Evolutionary conservation across 2,113 vertebrate genomes (phyloP), one percentile per base, ranked within the genome.

Genomic region (Copsychus sechellarum): DNA sequence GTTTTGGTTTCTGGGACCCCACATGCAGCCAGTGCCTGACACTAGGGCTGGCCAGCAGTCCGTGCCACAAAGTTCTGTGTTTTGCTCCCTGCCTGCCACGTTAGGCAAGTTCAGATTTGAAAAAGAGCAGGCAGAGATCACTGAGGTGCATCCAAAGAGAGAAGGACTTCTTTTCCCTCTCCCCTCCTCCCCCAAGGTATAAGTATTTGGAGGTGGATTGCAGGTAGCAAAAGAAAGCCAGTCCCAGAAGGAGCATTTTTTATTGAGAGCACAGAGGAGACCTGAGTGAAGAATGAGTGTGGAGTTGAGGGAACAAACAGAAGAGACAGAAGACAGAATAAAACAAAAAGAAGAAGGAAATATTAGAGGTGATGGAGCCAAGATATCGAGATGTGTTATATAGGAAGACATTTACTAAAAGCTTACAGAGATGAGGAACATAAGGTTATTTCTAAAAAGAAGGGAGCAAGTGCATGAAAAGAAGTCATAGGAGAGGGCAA

Each of bases 41-140:
- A 13, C 6, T 24, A 13, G 34, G 8, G 2, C 3, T 56, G 80
- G 40, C 40, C 25, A 17, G 71, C 60, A 26, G 42, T 0, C 0
- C 7, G 53, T 40, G 78, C n/a, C 61, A 1, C 53, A 6, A 22
- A 5, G 14, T 11, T 45, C 1, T 0, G 4, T 8, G 8, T 18
- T 61, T 22, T 73, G 6, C 58, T 77, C 8, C 1, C 62, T 86
- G 45, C 29, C 66, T 2, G 2, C 42, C 25, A 12, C 2, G 0
- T 25, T 11, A 42, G 40, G 33, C 11, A 60, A 18, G 25, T 7
- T 38, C 33, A 4, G 14, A 26, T 54, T n/a, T 40, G 42, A 36
- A 69, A 47, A 42, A 83, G 23, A 47, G 38, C 33, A 51, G 33
- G 29, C 34, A 51, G 23, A 54, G 25, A 26, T 45, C 51, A n/a